Evolutionary conservation across 2,113 vertebrate species (phyloP).

Genomic region (Marmota flaviventris): DNA sequence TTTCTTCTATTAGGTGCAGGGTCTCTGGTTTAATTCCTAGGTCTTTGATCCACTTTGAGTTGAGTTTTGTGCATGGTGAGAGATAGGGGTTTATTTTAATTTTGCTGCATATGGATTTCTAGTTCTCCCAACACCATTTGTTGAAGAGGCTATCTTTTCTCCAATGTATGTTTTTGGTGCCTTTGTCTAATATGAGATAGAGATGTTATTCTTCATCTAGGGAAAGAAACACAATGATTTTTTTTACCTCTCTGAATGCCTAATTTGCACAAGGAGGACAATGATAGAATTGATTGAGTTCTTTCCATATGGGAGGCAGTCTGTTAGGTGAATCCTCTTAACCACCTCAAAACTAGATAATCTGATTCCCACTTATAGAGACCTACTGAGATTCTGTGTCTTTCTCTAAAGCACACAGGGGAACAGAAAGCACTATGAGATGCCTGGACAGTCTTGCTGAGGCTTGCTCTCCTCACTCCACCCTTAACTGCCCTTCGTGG

Average conservation of each 20-base stretch:
- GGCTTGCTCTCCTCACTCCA: not conserved
- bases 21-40: too few relatives aligned
- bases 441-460: accelerated
- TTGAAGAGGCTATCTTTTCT: too few relatives aligned
- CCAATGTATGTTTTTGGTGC: too few relatives aligned
- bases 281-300: not conserved
- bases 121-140: too few relatives aligned
- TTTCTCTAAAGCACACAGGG: not conserved
- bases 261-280: not conserved
- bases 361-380: not conserved
- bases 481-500: accelerated
- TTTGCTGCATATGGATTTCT: too few relatives aligned
- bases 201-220: not conserved
- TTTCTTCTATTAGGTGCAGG: too few relatives aligned
- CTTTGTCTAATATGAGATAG: too few relatives aligned
- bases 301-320: too few relatives aligned
- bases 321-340: not conserved
- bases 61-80: too few relatives aligned
- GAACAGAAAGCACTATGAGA: not conserved
- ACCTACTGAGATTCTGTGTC: not conserved
- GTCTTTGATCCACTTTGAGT: too few relatives aligned
- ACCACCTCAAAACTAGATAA: not conserved
- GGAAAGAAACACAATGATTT: too few relatives aligned
- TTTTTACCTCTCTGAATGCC: not conserved
- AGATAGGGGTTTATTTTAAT: too few relatives aligned